Conservation (phyloP, 2,113 vertebrate genomes). For the Anoura caudifer region DNA sequence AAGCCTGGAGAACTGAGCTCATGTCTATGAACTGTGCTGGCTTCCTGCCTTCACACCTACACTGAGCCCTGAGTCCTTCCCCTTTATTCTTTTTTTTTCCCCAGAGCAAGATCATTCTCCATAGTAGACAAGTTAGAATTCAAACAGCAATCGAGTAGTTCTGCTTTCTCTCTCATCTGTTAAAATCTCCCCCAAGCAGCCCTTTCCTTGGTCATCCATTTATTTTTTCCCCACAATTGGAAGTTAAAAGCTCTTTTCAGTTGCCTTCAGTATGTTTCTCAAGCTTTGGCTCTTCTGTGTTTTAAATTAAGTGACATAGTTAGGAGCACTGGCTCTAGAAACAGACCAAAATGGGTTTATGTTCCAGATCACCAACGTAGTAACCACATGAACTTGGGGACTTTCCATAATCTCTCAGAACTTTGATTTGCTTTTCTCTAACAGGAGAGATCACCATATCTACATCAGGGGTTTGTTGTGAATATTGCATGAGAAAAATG, state of each 20-base stretch:
- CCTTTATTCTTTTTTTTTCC: background rate
- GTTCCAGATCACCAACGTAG: background rate
- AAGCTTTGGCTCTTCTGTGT: background rate
- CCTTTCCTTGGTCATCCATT: background rate
- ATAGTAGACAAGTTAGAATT: conserved; percentile 31
- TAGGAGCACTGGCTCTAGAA: background rate
- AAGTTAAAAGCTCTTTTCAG: background rate
- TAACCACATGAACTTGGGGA: background rate
- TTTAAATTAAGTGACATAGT: background rate
- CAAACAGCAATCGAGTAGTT: background rate
- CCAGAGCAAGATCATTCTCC: conserved; percentile 10
- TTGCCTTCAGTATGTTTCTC: background rate
- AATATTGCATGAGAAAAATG: background rate
- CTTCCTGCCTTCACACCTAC: background rate
- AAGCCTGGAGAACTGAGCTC: background rate
- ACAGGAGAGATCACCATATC: background rate
- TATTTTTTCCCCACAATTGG: background rate
- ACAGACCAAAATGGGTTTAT: background rate
- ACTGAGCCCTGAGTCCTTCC: background rate
- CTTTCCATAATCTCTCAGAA: background rate
- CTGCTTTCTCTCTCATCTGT: conserved; percentile 27
- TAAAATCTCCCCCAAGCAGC: conserved; percentile 31
- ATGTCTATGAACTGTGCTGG: background rate
- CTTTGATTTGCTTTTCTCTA: background rate
- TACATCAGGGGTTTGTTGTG: background rate